These are phyloP conservation scores for Atta texana DNA, from an alignment of 1,140 invertebrate genomes.

Conservation along the genomic window DNA sequence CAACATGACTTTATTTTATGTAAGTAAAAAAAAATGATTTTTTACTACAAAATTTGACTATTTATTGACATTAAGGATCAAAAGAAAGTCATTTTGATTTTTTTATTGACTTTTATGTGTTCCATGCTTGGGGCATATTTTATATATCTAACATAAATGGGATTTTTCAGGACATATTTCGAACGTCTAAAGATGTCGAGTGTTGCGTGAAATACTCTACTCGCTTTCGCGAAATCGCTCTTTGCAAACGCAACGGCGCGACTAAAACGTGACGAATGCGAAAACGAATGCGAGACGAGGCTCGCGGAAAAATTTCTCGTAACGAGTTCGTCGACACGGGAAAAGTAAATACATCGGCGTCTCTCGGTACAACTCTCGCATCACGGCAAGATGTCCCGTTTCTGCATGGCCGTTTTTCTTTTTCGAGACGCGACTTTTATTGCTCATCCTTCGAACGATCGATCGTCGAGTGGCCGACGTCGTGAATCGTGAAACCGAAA, in stretches of 20 bases:
- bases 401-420: constrained; percentile 28
- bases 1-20: too few relatives aligned
- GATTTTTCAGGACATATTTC: too few relatives aligned
- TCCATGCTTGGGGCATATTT: too few relatives aligned
- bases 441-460: constrained; percentile 32
- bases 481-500: constrained; percentile 37
- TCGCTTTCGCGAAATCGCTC: background rate
- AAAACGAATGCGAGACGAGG: background rate
- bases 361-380: background rate
- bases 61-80: too few relatives aligned
- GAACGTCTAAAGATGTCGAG: too few relatives aligned
- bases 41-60: too few relatives aligned
- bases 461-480: constrained; percentile 6
- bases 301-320: constrained; percentile 16
- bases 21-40: too few relatives aligned
- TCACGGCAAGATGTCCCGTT: background rate
- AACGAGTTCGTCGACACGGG: constrained; percentile 30
- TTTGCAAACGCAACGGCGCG: background rate
- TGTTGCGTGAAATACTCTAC: too few relatives aligned
- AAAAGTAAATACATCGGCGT: constrained; percentile 32
- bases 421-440: constrained; percentile 40
- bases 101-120: too few relatives aligned
- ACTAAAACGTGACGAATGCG: background rate
- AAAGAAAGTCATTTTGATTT: too few relatives aligned
- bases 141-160: too few relatives aligned